Conservation (phyloP, 2,113 vertebrate genomes). For the Micronycteris hirsuta region DNA sequence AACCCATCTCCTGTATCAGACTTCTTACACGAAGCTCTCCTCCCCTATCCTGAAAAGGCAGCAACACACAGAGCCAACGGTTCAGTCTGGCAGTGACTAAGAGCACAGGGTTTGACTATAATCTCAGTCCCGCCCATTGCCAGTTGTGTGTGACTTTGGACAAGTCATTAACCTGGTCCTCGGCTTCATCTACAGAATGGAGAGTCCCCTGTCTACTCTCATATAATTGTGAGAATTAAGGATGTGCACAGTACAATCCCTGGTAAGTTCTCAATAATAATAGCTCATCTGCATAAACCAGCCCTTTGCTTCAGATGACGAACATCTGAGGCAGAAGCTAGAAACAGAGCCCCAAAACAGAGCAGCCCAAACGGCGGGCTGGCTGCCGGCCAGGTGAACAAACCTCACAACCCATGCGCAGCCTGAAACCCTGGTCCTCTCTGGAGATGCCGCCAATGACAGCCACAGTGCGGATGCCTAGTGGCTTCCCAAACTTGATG, state of each 20-base stretch:
- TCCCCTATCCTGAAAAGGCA: not conserved
- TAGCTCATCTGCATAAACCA: not conserved
- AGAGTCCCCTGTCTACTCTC: not conserved
- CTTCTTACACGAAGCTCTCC: not conserved
- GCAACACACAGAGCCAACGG: not conserved
- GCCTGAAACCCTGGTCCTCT: constrained; percentile 97
- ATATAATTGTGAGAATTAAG: not conserved
- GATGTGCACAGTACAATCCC: not conserved
- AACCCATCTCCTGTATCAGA: not conserved
- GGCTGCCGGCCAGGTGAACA: not conserved
- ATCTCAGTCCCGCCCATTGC: not conserved
- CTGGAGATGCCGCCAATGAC: constrained; percentile 98
- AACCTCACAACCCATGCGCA: constrained; percentile 98
- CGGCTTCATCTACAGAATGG: not conserved
- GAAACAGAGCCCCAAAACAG: not conserved
- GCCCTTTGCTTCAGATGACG: not conserved
- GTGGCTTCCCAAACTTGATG: constrained; percentile 96
- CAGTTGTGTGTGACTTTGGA: not conserved
- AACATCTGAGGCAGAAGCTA: not conserved
- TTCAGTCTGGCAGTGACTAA: not conserved
- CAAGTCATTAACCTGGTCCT: not conserved
- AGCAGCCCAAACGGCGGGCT: not conserved
- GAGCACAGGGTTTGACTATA: not conserved
- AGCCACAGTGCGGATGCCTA: constrained; percentile 96
- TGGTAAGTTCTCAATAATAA: not conserved